Evolutionary conservation across 30 jellyfish, hydroid and myxozoan genomes (phyloP).

Genomic region (Aurelia sp.): DNA sequence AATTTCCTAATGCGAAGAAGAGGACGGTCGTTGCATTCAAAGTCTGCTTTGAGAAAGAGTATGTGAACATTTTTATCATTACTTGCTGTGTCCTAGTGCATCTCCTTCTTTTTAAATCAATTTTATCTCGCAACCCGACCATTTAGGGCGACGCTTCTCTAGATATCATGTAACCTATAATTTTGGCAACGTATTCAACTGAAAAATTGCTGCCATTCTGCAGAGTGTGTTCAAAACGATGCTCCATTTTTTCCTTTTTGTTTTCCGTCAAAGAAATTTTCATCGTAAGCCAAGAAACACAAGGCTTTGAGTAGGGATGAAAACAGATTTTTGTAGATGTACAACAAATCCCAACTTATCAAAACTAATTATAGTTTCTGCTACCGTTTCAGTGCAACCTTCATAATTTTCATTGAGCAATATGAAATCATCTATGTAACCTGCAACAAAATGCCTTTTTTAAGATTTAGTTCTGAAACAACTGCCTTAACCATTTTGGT

Average conservation of each 20-base stretch:
- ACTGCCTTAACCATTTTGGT: constrained; percentile 37
- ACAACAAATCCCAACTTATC: constrained; percentile 52
- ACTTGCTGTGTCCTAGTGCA: no score
- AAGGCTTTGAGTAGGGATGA: constrained; percentile 42
- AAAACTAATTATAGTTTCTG: constrained; percentile 9
- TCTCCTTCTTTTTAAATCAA: no score
- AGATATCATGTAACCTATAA: constrained; percentile 51
- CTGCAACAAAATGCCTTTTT: constrained; percentile 21
- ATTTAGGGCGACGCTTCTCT: no score
- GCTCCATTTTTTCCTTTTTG: constrained; percentile 14
- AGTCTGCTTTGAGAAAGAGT: no score
- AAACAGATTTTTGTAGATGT: constrained; percentile 53
- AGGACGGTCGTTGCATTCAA: no score
- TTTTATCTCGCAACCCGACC: no score
- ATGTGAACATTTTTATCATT: no score
- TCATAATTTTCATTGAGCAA: constrained; percentile 1
- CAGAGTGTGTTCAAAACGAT: background rate
- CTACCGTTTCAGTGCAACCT: constrained; percentile 19
- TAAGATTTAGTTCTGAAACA: constrained; percentile 1
- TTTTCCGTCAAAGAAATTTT: constrained; percentile 21
- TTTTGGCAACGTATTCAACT: constrained; percentile 24
- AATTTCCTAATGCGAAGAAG: no score
- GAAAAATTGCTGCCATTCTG: background rate
- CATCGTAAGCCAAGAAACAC: constrained; percentile 50
- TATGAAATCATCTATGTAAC: constrained; percentile 47